Conservation (phyloP, 2,113 vertebrate genomes). For the Candoia aspera region DNA sequence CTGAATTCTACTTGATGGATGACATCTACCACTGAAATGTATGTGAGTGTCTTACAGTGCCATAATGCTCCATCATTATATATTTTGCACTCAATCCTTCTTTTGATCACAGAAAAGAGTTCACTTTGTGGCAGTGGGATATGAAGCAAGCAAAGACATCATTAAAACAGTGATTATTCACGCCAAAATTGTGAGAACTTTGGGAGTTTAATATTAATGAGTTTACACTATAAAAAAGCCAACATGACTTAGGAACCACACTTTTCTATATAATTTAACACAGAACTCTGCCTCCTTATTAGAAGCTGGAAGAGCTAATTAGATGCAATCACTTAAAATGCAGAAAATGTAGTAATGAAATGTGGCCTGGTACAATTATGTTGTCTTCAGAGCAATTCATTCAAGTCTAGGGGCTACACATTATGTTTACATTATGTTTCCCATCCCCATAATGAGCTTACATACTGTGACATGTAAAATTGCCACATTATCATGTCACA, state of each 20-base stretch:
- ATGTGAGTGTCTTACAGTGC: not conserved
- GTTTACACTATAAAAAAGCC: slow-evolving; percentile 42
- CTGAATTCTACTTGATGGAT: not conserved
- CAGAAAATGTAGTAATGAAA: slow-evolving; percentile 52
- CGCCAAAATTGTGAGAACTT: slow-evolving; percentile 46
- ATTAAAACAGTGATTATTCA: slow-evolving; percentile 41
- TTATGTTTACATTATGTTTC: not conserved
- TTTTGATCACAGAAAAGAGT: not conserved
- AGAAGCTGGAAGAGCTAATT: slow-evolving; percentile 42
- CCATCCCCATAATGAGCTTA: not conserved
- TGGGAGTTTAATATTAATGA: slow-evolving; percentile 57
- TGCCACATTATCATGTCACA: not conserved
- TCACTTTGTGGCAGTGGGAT: not conserved
- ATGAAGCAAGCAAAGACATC: slow-evolving; percentile 34
- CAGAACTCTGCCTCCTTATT: not conserved
- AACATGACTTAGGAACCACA: slow-evolving; percentile 31
- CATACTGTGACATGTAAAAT: not conserved
- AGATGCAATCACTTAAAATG: slow-evolving; percentile 35
- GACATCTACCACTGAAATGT: not conserved
- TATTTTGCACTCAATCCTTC: not conserved
- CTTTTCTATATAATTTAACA: slow-evolving; percentile 46
- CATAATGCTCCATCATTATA: not conserved
- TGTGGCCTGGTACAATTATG: slow-evolving; percentile 2
- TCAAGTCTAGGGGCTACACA: not conserved
- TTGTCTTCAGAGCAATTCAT: not conserved